Conservation (phyloP, 1,140 invertebrate species). For the Grapholita molesta region DNA sequence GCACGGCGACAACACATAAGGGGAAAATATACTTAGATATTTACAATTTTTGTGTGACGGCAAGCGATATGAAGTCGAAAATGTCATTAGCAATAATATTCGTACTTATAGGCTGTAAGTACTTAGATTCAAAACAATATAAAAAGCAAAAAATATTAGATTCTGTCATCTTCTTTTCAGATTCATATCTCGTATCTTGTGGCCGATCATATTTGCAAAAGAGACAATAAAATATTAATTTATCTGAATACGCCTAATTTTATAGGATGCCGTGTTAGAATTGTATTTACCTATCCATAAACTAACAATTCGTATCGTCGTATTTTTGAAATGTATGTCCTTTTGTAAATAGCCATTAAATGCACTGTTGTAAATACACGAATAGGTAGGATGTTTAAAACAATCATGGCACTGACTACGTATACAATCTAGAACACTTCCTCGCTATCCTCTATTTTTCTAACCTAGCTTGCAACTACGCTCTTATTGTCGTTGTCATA, state of each 20-base stretch:
- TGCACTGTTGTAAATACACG: background rate
- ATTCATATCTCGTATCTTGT: background rate
- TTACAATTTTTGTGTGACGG: background rate
- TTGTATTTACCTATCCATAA: background rate
- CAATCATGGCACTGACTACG: constrained; percentile 13
- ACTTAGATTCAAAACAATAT: constrained; percentile 28
- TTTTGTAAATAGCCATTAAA: constrained; percentile 6
- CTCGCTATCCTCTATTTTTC: constrained; percentile 12
- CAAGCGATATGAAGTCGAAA: constrained; percentile 25
- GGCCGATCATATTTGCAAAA: background rate
- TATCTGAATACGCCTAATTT: constrained; percentile 7
- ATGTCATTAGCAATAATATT: constrained; percentile 39
- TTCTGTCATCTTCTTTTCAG: background rate
- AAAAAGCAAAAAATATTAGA: constrained; percentile 7
- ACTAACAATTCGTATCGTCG: background rate
- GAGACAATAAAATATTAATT: constrained; percentile 9
- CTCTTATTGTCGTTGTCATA: background rate
- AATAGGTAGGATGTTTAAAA: background rate
- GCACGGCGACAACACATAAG: background rate
- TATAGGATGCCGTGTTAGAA: background rate
- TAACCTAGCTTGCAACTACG: constrained; percentile 4
- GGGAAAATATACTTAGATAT: background rate
- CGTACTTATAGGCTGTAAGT: constrained; percentile 38
- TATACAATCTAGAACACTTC: constrained; percentile 5
- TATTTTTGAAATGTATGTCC: background rate